A percentile compares a stretch with the other conserved stretches of the same genome.
These are phyloP conservation scores for Paracyclopina nana DNA, from an alignment of 1,140 invertebrate genomes.

Conservation along the genomic window DNA sequence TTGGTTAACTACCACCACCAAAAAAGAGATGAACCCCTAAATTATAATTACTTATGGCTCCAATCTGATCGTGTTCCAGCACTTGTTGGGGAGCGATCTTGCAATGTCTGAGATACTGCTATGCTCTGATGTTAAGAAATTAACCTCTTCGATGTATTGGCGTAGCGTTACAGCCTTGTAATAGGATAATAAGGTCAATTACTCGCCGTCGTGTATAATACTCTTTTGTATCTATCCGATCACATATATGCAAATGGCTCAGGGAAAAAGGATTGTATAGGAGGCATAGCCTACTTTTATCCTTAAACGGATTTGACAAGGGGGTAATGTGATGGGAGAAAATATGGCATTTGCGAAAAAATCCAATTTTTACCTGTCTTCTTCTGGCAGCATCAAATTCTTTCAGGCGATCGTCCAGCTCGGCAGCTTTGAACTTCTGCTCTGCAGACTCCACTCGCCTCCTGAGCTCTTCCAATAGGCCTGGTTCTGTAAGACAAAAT, in stretches of 20 bases:
- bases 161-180: too few relatives aligned
- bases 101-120: slow-evolving; percentile 65
- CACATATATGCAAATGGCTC: too few relatives aligned
- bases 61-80: slow-evolving; percentile 41
- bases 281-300: too few relatives aligned
- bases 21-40: background rate
- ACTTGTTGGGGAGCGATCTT: slow-evolving; percentile 54
- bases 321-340: too few relatives aligned
- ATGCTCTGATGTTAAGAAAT: slow-evolving; percentile 49
- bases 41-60: slow-evolving; percentile 26
- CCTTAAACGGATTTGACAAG: too few relatives aligned
- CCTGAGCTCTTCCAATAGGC: slow-evolving; percentile 47
- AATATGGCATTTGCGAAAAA: slow-evolving; percentile 16
- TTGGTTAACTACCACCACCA: background rate
- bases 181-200: too few relatives aligned
- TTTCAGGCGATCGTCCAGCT: slow-evolving; percentile 52
- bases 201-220: too few relatives aligned
- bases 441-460: slow-evolving; percentile 48
- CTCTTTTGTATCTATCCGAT: too few relatives aligned
- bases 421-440: slow-evolving; percentile 42
- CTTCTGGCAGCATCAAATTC: slow-evolving; percentile 43
- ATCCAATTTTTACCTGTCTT: slow-evolving; percentile 26
- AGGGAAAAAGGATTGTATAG: too few relatives aligned
- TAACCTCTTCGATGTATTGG: slow-evolving; percentile 55
- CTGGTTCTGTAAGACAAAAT: slow-evolving; percentile 35